phyloP scores from a whole-genome alignment of 2,113 vertebrate species.

The Malurus alboscapulatus region DNA sequence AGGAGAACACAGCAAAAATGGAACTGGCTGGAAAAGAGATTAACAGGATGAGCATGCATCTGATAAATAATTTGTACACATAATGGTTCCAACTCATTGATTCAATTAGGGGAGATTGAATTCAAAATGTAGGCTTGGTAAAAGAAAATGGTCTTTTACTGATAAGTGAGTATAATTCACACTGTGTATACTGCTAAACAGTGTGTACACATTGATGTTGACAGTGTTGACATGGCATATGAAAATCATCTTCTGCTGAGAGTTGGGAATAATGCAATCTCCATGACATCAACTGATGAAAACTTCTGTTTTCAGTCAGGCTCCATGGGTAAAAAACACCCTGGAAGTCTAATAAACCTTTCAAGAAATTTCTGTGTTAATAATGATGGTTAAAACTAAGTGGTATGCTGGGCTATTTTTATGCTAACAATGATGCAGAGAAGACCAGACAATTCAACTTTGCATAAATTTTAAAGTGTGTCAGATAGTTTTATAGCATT shows the following conservation, averaged over 20 bases:
- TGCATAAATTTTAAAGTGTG: not conserved
- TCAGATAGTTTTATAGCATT: not conserved
- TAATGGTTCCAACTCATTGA: not conserved
- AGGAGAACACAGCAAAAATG: not conserved
- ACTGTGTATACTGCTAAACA: not conserved
- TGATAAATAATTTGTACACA: not conserved
- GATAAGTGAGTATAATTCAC: not conserved
- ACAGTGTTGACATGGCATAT: not conserved
- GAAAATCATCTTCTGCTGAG: not conserved
- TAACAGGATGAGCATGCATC: not conserved
- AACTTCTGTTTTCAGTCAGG: not conserved
- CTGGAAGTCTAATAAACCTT: not conserved
- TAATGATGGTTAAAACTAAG: not conserved
- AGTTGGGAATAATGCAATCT: not conserved
- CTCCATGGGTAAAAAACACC: not conserved
- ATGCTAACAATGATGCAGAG: not conserved
- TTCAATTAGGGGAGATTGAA: not conserved
- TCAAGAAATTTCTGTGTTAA: not conserved
- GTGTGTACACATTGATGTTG: not conserved
- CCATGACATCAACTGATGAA: not conserved
- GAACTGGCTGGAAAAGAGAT: not conserved
- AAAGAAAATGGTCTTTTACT: constrained; percentile 4
- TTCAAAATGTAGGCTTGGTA: not conserved
- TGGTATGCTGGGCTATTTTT: not conserved
- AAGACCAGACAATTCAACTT: not conserved